A percentile compares a stretch with the other conserved stretches of the same genome.
These are phyloP conservation scores for Synergus japonicus DNA, from an alignment of 2,888 invertebrate species.

Conservation along the genomic window DNA sequence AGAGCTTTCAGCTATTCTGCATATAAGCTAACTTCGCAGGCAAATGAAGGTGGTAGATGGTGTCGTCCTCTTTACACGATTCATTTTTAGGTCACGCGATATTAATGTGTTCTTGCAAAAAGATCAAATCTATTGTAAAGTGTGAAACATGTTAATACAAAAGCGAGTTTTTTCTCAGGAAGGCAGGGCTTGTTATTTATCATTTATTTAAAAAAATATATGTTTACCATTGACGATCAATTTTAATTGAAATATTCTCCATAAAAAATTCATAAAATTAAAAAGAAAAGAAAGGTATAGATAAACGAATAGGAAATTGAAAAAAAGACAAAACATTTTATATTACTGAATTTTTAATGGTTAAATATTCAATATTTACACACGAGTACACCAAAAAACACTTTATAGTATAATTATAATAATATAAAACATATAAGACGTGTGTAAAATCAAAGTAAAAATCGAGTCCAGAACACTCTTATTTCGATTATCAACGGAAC, in stretches of 20 bases:
- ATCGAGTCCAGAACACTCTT: conserved; percentile 15
- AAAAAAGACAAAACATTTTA: background rate
- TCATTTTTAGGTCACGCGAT: background rate
- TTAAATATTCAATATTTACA: conserved; percentile 17
- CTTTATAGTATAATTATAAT: conserved; percentile 18
- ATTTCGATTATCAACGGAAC: conserved; percentile 2
- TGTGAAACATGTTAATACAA: background rate
- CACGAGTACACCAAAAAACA: conserved; percentile 8
- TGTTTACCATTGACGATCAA: background rate
- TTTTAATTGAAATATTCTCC: background rate
- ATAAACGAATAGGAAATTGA: background rate
- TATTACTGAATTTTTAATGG: conserved; percentile 6
- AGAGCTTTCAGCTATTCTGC: background rate
- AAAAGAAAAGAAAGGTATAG: background rate
- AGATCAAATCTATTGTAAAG: background rate
- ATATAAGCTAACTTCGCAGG: background rate
- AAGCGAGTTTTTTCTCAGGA: background rate
- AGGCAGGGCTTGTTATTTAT: background rate
- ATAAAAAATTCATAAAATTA: background rate
- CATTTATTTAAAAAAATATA: background rate
- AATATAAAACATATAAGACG: conserved; percentile 22
- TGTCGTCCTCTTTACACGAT: too few species aligned
- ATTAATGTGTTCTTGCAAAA: background rate
- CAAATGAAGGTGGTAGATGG: background rate
- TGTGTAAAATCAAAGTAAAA: conserved; percentile 33